A percentile compares a stretch with the other conserved stretches of the same genome.
These are phyloP conservation scores for Ectobius pallidus DNA, from an alignment of 2,888 invertebrate genomes.

Conservation along the genomic window DNA sequence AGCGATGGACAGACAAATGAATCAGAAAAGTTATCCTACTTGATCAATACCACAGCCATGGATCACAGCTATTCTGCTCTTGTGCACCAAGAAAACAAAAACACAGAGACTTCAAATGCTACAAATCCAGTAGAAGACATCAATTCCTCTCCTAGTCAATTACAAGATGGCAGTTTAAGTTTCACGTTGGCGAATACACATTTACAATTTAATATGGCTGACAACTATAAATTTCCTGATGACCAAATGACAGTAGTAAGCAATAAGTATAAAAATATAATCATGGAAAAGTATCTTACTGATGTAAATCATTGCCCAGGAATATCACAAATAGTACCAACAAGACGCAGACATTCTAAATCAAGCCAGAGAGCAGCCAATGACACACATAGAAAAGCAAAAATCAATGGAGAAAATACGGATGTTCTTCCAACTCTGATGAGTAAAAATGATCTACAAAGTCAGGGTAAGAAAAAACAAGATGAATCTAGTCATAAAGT, in stretches of 20 bases:
- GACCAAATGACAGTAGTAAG: neutral
- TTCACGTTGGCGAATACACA: neutral
- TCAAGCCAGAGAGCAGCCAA: no score
- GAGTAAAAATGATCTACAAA: neutral
- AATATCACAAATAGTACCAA: neutral
- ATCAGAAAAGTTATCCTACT: neutral
- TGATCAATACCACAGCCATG: conserved; percentile 26
- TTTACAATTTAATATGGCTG: neutral
- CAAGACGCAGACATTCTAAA: neutral
- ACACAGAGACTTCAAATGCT: neutral
- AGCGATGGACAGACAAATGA: neutral
- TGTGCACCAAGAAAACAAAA: neutral
- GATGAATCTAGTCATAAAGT: neutral
- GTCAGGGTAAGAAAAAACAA: neutral
- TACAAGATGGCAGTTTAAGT: neutral
- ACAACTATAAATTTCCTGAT: neutral
- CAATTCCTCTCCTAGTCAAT: neutral
- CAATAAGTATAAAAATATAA: neutral
- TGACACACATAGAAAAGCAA: no score
- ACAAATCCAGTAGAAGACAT: neutral
- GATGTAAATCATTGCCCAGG: neutral
- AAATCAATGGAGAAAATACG: neutral
- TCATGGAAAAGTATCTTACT: neutral
- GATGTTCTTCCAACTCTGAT: neutral
- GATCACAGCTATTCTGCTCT: conserved; percentile 32